Conservation (phyloP, 2,888 invertebrate genomes). For the Dinocampus coccinellae region DNA sequence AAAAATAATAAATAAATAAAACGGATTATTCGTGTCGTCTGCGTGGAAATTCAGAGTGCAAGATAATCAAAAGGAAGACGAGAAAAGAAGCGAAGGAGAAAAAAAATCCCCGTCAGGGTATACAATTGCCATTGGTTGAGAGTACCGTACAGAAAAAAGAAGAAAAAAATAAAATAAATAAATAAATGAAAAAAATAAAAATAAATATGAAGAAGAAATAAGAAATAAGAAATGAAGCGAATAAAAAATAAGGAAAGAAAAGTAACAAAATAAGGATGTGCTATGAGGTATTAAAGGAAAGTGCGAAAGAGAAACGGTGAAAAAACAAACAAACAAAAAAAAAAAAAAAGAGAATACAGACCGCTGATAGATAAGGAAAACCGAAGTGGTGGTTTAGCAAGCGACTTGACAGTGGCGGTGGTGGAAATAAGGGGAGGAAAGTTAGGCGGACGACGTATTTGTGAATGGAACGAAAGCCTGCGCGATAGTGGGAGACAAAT, state of each 20-base stretch:
- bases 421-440: not conserved
- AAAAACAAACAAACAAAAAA: not conserved
- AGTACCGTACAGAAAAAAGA: no score
- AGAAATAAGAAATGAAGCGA: not conserved
- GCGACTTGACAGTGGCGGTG: not conserved
- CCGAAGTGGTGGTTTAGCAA: not conserved
- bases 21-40: not conserved
- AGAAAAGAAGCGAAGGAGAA: not conserved
- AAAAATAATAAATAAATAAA: no score
- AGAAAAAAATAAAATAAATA: no score
- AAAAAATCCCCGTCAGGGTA: not conserved
- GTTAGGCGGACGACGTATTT: slow-evolving; percentile 52
- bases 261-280: slow-evolving; percentile 41
- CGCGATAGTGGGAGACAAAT: slow-evolving; percentile 53
- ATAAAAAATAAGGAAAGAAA: slow-evolving; percentile 46
- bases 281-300: not conserved
- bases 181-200: no score
- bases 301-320: no score
- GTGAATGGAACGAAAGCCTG: slow-evolving; percentile 57
- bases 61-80: not conserved
- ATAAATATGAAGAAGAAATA: no score
- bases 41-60: not conserved
- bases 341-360: not conserved
- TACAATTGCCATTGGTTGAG: not conserved
- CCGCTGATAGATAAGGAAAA: not conserved